Evolutionary conservation across 2,113 vertebrate genomes (phyloP).

Genomic region (Scomber scombrus): DNA sequence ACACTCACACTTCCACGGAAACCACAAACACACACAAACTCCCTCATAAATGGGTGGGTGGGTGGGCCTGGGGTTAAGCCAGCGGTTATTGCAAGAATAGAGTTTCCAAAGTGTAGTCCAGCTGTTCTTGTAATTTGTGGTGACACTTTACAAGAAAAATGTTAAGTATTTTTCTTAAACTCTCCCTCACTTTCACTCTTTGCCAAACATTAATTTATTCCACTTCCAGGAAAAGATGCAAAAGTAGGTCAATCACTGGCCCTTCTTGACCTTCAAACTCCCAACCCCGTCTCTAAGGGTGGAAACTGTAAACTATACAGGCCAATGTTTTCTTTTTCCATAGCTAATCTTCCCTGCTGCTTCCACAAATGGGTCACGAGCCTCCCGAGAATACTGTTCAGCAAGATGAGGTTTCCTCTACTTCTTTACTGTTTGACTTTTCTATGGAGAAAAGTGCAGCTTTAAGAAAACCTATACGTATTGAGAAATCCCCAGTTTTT

Average conservation of each 20-base stretch:
- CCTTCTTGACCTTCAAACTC: slow-evolving; percentile 11
- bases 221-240: not conserved
- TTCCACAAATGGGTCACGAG: slow-evolving; percentile 29
- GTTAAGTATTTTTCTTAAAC: not conserved
- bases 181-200: not conserved
- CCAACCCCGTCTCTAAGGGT: not conserved
- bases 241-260: slow-evolving; percentile 19
- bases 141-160: not conserved
- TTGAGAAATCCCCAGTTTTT: not conserved
- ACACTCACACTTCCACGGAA: not conserved
- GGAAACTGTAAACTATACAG: slow-evolving; percentile 34
- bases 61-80: slow-evolving; percentile 6
- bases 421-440: not conserved
- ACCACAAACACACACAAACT: not conserved
- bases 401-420: slow-evolving; percentile 2
- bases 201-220: not conserved
- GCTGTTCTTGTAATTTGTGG: slow-evolving; percentile 6
- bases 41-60: not conserved
- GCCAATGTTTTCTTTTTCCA: slow-evolving; percentile 41
- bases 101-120: slow-evolving; percentile 24
- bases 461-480: not conserved
- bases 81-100: slow-evolving; percentile 28
- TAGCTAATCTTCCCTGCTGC: slow-evolving; percentile 26
- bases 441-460: not conserved
- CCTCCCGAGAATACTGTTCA: not conserved